Evolutionary conservation across 2,797 vertebrate genomes (phyloP).

Genomic region (Champsocephalus esox): DNA sequence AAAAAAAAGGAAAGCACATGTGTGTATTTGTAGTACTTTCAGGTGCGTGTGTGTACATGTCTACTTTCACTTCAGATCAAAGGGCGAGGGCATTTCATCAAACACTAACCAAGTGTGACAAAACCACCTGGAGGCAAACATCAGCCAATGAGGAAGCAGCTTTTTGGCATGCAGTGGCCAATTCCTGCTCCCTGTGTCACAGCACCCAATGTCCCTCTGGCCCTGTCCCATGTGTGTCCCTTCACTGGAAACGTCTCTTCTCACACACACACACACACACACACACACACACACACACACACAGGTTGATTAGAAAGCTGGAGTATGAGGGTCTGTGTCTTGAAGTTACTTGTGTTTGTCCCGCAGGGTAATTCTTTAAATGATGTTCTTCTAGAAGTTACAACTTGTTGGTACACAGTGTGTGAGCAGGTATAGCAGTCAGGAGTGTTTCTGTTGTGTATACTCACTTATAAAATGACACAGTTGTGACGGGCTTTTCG

Average conservation of each 20-base stretch:
- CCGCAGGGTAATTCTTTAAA: constrained; percentile 8
- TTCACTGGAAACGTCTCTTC: constrained; percentile 49
- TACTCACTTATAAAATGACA: constrained; percentile 2
- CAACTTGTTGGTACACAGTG: not conserved
- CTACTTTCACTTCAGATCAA: constrained; percentile 64
- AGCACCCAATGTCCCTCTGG: constrained; percentile 41
- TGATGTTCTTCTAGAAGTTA: constrained; percentile 15
- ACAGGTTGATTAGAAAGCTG: constrained; percentile 13
- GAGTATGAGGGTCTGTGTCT: constrained; percentile 37
- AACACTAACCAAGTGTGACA: constrained; percentile 70
- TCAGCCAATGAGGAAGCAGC: constrained; percentile 59
- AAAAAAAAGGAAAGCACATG: constrained; percentile 12
- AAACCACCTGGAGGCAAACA: constrained; percentile 63
- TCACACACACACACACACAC: constrained; percentile 1
- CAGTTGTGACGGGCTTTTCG: constrained; percentile 4
- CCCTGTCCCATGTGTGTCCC: constrained; percentile 38
- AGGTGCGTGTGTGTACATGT: constrained; percentile 1
- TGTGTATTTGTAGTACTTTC: constrained; percentile 6
- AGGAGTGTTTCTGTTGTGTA: not conserved
- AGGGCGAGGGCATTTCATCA: constrained; percentile 66
- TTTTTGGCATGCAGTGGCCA: constrained; percentile 57
- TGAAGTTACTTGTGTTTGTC: constrained; percentile 1
- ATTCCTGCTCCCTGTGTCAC: constrained; percentile 48
- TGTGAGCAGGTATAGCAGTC: not conserved
- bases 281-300: constrained; percentile 8